Percentiles rank a stretch among this genome's conserved stretches.
phyloP scores from a whole-genome alignment of 2,797 vertebrate genomes.

The Pelobates cultripes region DNA sequence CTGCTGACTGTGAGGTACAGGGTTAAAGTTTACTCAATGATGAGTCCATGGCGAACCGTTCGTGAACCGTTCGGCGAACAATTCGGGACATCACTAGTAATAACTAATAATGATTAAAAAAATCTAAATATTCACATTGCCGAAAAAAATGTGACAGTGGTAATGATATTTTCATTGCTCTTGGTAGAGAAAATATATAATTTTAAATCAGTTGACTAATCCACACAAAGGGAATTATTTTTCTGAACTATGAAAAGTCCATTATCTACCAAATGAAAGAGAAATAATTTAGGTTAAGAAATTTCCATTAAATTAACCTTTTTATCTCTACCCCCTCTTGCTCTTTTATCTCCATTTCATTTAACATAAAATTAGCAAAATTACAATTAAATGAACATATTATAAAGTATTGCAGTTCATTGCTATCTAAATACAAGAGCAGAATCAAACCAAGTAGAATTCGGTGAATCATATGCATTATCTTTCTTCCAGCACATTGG shows the following conservation, averaged over 20 bases:
- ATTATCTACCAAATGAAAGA: neutral
- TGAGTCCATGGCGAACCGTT: too few relatives aligned
- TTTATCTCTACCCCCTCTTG: conserved; percentile 9
- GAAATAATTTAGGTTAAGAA: neutral
- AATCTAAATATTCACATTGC: neutral
- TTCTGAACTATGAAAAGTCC: neutral
- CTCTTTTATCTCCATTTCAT: conserved; percentile 6
- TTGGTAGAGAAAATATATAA: neutral
- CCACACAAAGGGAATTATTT: conserved; percentile 2
- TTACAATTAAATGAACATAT: conserved; percentile 15
- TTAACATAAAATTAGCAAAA: conserved; percentile 16
- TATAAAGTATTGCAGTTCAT: neutral
- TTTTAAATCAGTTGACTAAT: conserved; percentile 1
- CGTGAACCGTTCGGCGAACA: too few relatives aligned
- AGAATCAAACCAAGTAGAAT: neutral
- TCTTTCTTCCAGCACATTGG: neutral
- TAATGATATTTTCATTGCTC: neutral
- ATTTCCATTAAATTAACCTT: neutral
- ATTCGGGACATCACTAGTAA: too few relatives aligned
- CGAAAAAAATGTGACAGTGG: neutral
- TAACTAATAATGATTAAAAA: too few relatives aligned
- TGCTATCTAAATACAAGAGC: neutral
- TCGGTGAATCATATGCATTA: neutral
- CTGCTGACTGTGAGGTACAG: too few relatives aligned
- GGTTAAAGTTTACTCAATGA: too few relatives aligned